phyloP scores from a whole-genome alignment of 2,113 vertebrate species.

The Parotia lawesii region DNA sequence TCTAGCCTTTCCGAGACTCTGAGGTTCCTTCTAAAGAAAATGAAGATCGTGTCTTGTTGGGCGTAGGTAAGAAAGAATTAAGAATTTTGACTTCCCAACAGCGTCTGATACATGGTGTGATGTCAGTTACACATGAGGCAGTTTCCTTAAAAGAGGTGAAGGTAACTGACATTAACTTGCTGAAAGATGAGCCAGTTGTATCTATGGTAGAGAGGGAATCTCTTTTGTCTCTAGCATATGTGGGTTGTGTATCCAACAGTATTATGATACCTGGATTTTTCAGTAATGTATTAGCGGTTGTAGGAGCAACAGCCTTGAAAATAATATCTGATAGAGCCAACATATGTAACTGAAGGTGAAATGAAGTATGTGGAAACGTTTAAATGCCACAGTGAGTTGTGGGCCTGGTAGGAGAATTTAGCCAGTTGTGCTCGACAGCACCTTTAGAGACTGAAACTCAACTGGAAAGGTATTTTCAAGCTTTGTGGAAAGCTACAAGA shows the following conservation, averaged over 20 bases:
- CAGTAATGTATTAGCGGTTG: neutral
- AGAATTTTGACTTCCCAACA: neutral
- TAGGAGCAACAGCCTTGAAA: neutral
- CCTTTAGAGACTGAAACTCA: neutral
- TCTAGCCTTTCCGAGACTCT: neutral
- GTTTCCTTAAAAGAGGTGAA: neutral
- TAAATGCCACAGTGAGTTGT: neutral
- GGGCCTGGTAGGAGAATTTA: neutral
- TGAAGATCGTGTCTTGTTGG: neutral
- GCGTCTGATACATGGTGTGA: neutral
- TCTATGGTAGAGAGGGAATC: neutral
- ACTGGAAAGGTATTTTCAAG: neutral
- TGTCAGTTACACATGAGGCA: neutral
- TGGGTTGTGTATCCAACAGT: neutral
- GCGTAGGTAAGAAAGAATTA: constrained; percentile 34
- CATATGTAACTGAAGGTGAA: neutral
- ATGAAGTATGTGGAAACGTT: neutral
- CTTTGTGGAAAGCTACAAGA: neutral
- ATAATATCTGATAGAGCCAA: neutral
- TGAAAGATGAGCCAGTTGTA: neutral
- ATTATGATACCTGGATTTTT: neutral
- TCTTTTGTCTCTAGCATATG: neutral
- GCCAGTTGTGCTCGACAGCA: neutral
- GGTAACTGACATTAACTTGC: neutral
- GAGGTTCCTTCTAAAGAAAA: neutral